Evolutionary conservation across 64 coral and sea anemone species (phyloP), one percentile per base, ranked within the genome.

Genomic region (Astreopora myriophthalma): DNA sequence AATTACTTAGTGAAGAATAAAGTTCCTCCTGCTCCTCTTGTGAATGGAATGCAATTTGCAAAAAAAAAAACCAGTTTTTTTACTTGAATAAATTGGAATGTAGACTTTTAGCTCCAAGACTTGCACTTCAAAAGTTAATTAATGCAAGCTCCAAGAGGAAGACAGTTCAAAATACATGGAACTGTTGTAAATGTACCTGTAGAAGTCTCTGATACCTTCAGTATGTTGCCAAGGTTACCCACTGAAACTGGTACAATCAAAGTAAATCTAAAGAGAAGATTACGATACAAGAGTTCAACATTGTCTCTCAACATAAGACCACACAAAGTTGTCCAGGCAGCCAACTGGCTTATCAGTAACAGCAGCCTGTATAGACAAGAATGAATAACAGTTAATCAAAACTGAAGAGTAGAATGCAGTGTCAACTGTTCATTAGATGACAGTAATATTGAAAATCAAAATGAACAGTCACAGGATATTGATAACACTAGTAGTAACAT

Each of bases 351-450:
- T 44, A 48, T 86, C 26, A 8, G 23, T 39, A 46, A 87, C 25
- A 87, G 67, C 34, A 87, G 16, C 49, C 49, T 55, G 10, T 55
- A 55, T 1, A 55, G 1, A 55, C 49, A 55, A 16, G 49, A 55
- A 87, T 66, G 66, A 72, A 72, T 87, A 51, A 73, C 85, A 51
- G 14, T 87, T 19, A 87, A 72, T 87, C 39, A 87, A 73, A 39
- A 87, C 25, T 71, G 66, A 34, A 66, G 65, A 87, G 24, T 30
- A 11, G 16, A 73, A 66, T 66, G 62, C 3, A 66, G 25, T 66
- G 25, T 0, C 3, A 75, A 25, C 19, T 44, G 16, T 75, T 75
- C 27, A 75, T 23, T 75, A 75, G 73, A 46, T 75, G 73, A 75
- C 20, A 75, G 19, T 75, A 48, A 75, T 25, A 40, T 20, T 75